A percentile compares a stretch with the other conserved stretches of the same genome.
Conservation (phyloP, 2,113 vertebrate genomes). For the Nycticebus coucang region DNA sequence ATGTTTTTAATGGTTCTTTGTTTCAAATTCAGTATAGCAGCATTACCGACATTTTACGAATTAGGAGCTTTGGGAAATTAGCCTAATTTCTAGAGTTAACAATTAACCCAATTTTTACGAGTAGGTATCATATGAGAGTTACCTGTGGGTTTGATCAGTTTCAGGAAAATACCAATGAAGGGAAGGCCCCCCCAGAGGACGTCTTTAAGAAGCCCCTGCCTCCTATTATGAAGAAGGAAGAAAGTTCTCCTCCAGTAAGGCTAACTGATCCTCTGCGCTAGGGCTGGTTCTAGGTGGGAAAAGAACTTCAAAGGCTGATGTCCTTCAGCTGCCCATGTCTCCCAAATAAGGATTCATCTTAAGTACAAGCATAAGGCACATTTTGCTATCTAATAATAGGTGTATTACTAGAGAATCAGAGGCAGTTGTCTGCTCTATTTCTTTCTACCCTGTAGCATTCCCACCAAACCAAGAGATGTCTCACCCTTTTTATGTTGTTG, state of each 20-base stretch:
- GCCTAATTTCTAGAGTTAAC: conserved; percentile 31
- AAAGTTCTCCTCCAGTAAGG: conserved; percentile 85
- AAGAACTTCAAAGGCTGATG: not conserved
- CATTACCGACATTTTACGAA: not conserved
- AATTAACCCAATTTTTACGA: conserved; percentile 36
- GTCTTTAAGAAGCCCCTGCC: conserved; percentile 97
- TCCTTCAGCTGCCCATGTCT: not conserved
- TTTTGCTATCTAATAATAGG: not conserved
- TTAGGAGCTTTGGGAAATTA: not conserved
- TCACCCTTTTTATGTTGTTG: not conserved
- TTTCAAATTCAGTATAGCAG: conserved; percentile 39
- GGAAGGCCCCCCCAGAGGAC: conserved; percentile 87
- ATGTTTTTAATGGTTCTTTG: conserved; percentile 1
- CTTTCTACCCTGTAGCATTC: not conserved
- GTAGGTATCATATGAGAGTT: conserved; percentile 26
- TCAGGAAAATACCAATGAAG: conserved; percentile 84
- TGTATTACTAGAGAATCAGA: not conserved
- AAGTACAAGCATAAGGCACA: not conserved
- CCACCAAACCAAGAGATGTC: not conserved
- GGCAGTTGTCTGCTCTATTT: not conserved
- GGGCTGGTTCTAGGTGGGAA: not conserved
- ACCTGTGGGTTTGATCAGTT: conserved; percentile 72
- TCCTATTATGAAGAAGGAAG: conserved; percentile 93
- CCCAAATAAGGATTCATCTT: not conserved
- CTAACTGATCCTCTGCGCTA: not conserved